Percentiles rank a stretch among this genome's conserved stretches.
These are phyloP conservation scores for Stichodactyla helianthus DNA, from an alignment of 64 coral and sea anemone genomes.

Conservation along the genomic window DNA sequence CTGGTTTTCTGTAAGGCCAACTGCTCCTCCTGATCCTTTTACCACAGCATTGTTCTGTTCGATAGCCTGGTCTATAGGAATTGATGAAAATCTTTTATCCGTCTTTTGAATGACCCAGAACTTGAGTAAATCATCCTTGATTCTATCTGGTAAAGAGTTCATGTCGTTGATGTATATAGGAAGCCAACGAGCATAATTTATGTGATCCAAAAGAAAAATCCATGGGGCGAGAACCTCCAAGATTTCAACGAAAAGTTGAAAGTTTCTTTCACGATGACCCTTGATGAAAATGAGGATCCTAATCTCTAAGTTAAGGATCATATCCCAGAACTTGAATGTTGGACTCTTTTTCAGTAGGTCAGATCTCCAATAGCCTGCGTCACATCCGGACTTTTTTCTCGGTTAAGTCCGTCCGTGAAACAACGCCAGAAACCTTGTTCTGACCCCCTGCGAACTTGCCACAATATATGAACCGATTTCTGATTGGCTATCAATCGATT, in stretches of 20 bases:
- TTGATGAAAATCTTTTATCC: conserved; percentile 10
- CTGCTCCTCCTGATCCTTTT: conserved; percentile 8
- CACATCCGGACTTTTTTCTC: too few species aligned
- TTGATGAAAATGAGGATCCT: conserved; percentile 2
- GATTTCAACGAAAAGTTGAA: conserved; percentile 17
- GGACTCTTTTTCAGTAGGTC: conserved; percentile 10
- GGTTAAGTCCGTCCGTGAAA: too few species aligned
- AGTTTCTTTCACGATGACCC: neutral
- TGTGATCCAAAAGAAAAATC: conserved; percentile 23
- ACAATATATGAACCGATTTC: too few species aligned
- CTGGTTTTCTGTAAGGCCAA: conserved; percentile 33
- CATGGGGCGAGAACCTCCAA: conserved; percentile 10
- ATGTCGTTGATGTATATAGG: conserved; percentile 24
- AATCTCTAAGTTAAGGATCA: conserved; percentile 9
- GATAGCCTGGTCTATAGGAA: conserved; percentile 29
- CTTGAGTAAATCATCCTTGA: neutral
- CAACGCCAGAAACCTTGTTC: too few species aligned
- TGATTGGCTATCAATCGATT: too few species aligned
- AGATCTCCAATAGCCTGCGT: neutral
- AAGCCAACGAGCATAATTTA: conserved; percentile 17
- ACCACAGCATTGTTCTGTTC: conserved; percentile 28
- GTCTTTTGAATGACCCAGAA: conserved; percentile 24
- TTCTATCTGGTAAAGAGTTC: conserved; percentile 19
- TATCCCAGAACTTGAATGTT: conserved; percentile 39
- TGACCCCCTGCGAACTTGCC: too few species aligned